Base-by-base conservation (phyloP, 2,113 vertebrate species). In the Rhynchopsitta pachyrhyncha region DNA sequence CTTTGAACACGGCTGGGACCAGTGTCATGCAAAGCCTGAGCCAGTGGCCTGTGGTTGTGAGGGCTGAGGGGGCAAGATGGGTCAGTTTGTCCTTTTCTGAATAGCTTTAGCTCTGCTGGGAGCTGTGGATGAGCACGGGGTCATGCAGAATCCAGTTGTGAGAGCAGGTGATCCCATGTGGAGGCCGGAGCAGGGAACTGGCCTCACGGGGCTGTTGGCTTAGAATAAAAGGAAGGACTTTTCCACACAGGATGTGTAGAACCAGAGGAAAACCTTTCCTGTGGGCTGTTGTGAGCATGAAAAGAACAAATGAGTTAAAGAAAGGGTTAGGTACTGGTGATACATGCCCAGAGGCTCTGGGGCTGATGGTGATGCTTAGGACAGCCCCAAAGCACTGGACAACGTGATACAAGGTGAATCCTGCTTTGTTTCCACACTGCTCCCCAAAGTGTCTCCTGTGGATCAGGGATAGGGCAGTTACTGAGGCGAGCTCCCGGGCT, bases 71-170 rank as follows among this genome's bases (percentile, higher is more conserved):
- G 92, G 55, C 35, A 1, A 19, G 7, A 1, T 7, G 71, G 81
- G 47, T 96, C 93, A 79, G 17, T 85, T 64, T 85, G 46, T 46
- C 60, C 52, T 60, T 28, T 84, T 81, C 57, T 82, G 52, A 66
- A 47, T 4, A 15, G 35, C 86, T 83, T 13, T 2, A 70, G 59
- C 66, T 78, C 24, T 1, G 31, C 49, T 52, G 64, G 64, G n/a
- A 24, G 0, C 42, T 81, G 2, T 0, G 0, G 13, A 0, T 3
- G 49, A 77, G 64, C 0, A 0, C 20, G 3, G 39, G 46, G 66
- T 10, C 33, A 5, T 8, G 47, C 19, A 35, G 62, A 37, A 57
- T 24, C 22, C 4, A 3, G 19, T 7, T 46, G 17, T 3, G 19
- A 47, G 79, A 75, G 50, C 60, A 29, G 66, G 13, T 16, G 76